phyloP scores from a whole-genome alignment of 2,888 invertebrate species.

The Dinocampus coccinellae region DNA sequence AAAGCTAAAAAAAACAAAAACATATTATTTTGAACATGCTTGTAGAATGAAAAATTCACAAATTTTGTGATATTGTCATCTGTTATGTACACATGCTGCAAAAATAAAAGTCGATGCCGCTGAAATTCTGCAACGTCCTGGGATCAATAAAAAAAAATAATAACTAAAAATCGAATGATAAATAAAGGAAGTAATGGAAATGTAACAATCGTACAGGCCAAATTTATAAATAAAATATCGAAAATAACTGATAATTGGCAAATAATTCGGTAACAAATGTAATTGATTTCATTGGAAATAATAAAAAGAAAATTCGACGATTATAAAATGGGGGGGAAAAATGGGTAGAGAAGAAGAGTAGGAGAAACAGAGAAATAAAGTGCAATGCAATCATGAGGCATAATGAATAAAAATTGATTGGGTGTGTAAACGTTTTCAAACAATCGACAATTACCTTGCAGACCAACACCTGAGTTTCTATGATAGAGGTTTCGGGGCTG shows the following conservation, averaged over 20 bases:
- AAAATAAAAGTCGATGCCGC: neutral
- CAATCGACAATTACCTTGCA: slow-evolving; percentile 71
- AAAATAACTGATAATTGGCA: neutral
- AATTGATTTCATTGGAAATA: neutral
- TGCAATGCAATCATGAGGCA: slow-evolving; percentile 29
- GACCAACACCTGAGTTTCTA: slow-evolving; percentile 74
- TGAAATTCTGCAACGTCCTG: neutral
- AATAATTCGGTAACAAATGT: neutral
- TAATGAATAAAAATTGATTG: slow-evolving; percentile 38
- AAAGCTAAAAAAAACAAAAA: slow-evolving; percentile 26
- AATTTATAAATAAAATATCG: no score
- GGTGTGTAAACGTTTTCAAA: slow-evolving; percentile 37
- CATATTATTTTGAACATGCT: neutral
- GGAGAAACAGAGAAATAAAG: slow-evolving; percentile 2
- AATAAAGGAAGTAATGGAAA: neutral
- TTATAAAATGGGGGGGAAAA: slow-evolving; percentile 17
- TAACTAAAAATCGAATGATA: neutral
- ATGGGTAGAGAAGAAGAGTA: neutral
- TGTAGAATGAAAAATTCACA: neutral
- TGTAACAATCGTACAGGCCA: neutral
- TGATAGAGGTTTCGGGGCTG: slow-evolving; percentile 72
- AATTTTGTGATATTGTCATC: slow-evolving; percentile 5
- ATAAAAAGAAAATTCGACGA: slow-evolving; percentile 22
- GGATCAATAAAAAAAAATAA: neutral
- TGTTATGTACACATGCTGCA: neutral